Percentiles rank a stretch among this genome's conserved stretches.
Conservation (phyloP, 2,888 invertebrate genomes). For the Phanerotoma sp. region DNA sequence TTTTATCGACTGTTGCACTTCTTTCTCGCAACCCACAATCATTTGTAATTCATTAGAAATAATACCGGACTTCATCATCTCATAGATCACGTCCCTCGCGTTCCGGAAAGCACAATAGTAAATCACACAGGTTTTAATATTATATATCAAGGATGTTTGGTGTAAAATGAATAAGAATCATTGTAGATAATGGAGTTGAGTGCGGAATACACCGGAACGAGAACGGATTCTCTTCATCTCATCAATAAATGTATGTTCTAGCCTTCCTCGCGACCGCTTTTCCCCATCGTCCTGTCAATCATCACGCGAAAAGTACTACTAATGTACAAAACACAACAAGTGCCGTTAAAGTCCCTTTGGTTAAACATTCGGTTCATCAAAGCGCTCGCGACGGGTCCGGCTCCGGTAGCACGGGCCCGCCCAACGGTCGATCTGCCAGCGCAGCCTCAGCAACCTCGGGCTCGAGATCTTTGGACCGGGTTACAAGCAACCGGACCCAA, state of each 20-base stretch:
- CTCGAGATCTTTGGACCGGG: conserved; percentile 21
- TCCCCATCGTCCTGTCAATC: conserved; percentile 62
- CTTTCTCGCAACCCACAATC: too few species aligned
- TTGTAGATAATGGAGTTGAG: neutral
- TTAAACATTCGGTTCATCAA: conserved; percentile 36
- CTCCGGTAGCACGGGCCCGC: conserved; percentile 37
- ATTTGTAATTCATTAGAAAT: conserved; percentile 1
- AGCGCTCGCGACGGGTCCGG: conserved; percentile 33
- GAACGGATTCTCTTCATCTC: conserved; percentile 35
- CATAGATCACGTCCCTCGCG: conserved; percentile 9
- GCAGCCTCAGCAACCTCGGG: conserved; percentile 34
- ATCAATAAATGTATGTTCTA: conserved; percentile 61
- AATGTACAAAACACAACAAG: conserved; percentile 22
- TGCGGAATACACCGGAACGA: conserved; percentile 9
- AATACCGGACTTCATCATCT: neutral
- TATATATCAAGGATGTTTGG: neutral
- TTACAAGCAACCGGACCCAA: conserved; percentile 9
- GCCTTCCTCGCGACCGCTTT: conserved; percentile 75
- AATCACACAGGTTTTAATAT: neutral
- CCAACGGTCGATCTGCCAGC: conserved; percentile 14
- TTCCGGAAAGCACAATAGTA: conserved; percentile 6
- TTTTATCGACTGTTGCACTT: too few species aligned
- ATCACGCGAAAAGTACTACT: conserved; percentile 51
- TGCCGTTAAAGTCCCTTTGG: conserved; percentile 38
- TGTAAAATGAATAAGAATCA: neutral